Conservation (phyloP, 2,797 vertebrate species). For the Muscicapa striata region DNA sequence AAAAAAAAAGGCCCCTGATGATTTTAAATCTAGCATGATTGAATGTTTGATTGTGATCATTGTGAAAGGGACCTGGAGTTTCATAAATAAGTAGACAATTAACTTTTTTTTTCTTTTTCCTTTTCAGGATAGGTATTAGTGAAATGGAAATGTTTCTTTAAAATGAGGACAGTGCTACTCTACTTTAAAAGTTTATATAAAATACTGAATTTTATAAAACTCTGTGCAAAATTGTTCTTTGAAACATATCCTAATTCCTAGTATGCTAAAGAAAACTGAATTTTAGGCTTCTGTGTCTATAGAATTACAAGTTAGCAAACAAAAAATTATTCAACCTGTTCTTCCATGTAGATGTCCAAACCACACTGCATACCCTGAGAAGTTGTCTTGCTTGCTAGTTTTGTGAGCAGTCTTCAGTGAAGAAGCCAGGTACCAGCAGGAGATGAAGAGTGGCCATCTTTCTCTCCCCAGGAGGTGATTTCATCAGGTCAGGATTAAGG, state of each 20-base stretch:
- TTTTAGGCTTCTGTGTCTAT: background rate
- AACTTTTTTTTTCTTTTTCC: background rate
- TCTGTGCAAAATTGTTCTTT: background rate
- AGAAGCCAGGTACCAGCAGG: background rate
- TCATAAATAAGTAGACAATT: background rate
- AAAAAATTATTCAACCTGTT: background rate
- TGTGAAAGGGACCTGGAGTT: background rate
- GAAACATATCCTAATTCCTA: background rate
- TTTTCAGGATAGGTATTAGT: background rate
- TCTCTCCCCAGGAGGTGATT: background rate
- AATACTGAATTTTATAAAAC: background rate
- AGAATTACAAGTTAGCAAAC: background rate
- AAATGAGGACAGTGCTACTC: background rate
- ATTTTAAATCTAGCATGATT: background rate
- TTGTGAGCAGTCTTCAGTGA: background rate
- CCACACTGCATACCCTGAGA: background rate
- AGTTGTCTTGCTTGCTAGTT: background rate
- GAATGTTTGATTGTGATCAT: background rate
- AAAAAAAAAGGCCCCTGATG: background rate
- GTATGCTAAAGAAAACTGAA: background rate
- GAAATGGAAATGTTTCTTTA: background rate
- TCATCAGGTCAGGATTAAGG: background rate
- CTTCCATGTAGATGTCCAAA: background rate
- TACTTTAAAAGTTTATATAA: background rate
- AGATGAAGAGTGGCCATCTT: background rate